Evolutionary conservation across 2,113 vertebrate genomes (phyloP).

Genomic region (Neotoma lepida): DNA sequence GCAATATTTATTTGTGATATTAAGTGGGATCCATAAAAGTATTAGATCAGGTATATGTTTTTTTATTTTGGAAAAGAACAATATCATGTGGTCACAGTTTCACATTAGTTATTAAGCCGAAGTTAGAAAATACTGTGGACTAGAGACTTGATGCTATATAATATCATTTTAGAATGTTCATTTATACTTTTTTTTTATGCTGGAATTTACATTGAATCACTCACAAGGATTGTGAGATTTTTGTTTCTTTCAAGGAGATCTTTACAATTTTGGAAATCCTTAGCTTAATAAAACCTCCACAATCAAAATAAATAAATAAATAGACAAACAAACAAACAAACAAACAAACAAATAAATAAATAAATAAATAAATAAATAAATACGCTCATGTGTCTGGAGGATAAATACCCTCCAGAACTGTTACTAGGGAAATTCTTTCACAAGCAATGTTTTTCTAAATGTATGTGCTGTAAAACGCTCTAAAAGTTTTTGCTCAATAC

Average conservation of each 20-base stretch:
- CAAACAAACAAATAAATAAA: too few relatives aligned
- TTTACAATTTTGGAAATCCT: neutral
- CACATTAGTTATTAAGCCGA: neutral
- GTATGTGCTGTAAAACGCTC: too few relatives aligned
- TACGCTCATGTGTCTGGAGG: neutral
- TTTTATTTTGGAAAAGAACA: neutral
- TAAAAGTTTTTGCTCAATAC: neutral
- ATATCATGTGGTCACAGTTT: neutral
- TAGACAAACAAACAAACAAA: too few relatives aligned
- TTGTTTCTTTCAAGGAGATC: neutral
- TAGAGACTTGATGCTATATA: neutral
- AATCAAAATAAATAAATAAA: neutral
- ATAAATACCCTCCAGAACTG: neutral
- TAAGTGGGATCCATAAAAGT: neutral
- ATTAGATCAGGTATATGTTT: neutral
- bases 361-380: too few relatives aligned
- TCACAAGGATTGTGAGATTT: neutral
- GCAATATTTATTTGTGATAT: neutral
- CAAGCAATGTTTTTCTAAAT: neutral
- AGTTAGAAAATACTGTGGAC: neutral
- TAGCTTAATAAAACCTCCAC: neutral
- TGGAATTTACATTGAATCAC: neutral
- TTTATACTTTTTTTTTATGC: neutral
- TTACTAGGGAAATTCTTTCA: too few relatives aligned
- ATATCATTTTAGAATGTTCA: neutral